Base-by-base conservation (phyloP, 1,140 invertebrate genomes). In the Hetaerina americana region DNA sequence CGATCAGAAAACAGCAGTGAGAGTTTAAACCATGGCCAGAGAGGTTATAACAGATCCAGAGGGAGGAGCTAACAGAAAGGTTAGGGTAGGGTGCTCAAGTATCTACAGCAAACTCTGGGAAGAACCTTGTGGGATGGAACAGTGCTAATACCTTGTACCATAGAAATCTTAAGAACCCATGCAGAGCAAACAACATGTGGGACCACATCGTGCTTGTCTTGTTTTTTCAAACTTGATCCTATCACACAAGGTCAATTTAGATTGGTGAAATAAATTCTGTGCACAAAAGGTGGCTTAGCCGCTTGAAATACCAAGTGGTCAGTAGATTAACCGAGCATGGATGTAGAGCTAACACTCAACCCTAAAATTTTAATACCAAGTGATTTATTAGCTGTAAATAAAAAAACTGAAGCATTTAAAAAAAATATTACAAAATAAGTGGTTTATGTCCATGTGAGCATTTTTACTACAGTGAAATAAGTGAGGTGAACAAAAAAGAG, bases 351-450 rank as follows among this genome's bases (percentile, higher is more conserved):
- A 74, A 74, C 69, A 69, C 73, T 74, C 71, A 73, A 74, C 69
- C 72, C 74, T 70, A 73, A 74, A 69, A 73, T 73, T 66, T 73
- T 40, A 71, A 66, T 69, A 72, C 68, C 70, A 74, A 69, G 72
- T 29, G 70, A 74, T 71, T 74, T 74, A 74, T 29, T 73, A 26
- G 74, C 74, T 74, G 74, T 69, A 74, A 74, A 70, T 74, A 72
- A 74, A 73, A 74, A 68, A 73, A 74, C 22, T 57, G 70, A 74
- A 70, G 72, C 72, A 73, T 74, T 73, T 73, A 57, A 74, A 72
- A 74, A 69, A 74, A 73, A 74, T 69, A 73, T 73, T 70, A 72
- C 57, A 68, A 74, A 74, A 73, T 69, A 73, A 73, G 72, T 74
- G 74, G 66, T 68, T 57, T 72, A 72, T 73, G 70, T 73, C 70